Evolutionary conservation across 2,888 invertebrate species (phyloP), one percentile per base, ranked within the genome.

Genomic region (Calliscelio sp.): DNA sequence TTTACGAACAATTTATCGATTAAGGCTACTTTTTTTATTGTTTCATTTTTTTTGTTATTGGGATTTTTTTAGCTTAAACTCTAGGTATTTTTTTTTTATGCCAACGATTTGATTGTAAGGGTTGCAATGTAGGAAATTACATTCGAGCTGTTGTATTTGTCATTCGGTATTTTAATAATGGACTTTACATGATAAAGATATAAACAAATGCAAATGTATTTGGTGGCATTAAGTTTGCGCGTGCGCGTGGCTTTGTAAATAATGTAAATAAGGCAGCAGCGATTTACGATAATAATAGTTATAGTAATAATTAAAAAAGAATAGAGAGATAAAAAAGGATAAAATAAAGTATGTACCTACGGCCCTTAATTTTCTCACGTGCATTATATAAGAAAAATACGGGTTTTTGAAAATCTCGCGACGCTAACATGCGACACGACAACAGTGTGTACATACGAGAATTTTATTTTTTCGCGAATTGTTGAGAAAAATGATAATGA

Each of bases 361-460:
- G 51, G 53, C 68, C 25, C 28, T 77, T 83, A 68, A 78, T 73
- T 83, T n/a, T n/a, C n/a, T 77, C 20, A 68, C 28, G 71, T 35
- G 71, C 46, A 81, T 63, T n/a, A n/a, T n/a, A n/a, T n/a, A n/a
- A n/a, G n/a, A n/a, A 20, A 75, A 2, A 78, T 61, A 79, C 73
- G 63, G 68, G 78, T 78, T 83, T 83, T 78, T 78, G 78, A 78
- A 83, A 73, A 83, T 78, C 78, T 83, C 83, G 73, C 78, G 68
- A 78, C 20, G 53, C 59, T 44, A 24, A 71, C 57, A 59, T 32
- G 65, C 55, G 51, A 71, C 68, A 74, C 22, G 38, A 75, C 38
- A 38, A 46, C 68, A 68, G 35, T 81, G 75, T 81, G 68, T 24
- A 82, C 66, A 78, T 59, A 46, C 25, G n/a, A 51, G 78, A 38